phyloP scores from a whole-genome alignment of 1,140 invertebrate species.

The Lordiphosa collinella region DNA sequence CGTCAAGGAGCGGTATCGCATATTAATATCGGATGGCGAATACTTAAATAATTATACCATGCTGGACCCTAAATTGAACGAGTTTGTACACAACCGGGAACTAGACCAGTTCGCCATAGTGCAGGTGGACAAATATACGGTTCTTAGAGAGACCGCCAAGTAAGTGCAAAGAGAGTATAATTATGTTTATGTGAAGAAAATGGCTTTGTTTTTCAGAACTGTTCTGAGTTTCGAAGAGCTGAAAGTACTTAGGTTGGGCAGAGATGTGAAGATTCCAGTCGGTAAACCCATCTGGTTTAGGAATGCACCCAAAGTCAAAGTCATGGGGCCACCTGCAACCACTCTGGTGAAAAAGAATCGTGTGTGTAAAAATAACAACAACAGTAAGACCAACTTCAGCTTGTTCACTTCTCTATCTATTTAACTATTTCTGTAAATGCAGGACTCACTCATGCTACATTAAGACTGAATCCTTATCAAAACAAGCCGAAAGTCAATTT shows the following conservation, averaged over 20 bases:
- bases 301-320: conserved; percentile 49
- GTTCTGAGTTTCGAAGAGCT: conserved; percentile 91
- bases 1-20: conserved; percentile 90
- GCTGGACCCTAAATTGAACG: conserved; percentile 93
- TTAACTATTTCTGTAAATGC: conserved; percentile 15
- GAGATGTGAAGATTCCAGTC: conserved; percentile 87
- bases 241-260: conserved; percentile 85
- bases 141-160: conserved; percentile 85
- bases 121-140: conserved; percentile 87
- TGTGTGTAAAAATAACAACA: conserved; percentile 24
- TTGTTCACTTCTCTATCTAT: conserved; percentile 41
- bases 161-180: conserved; percentile 24
- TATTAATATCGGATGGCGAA: conserved; percentile 92
- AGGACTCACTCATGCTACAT: conserved; percentile 85
- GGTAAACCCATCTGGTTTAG: conserved; percentile 86
- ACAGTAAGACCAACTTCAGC: conserved; percentile 46
- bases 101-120: conserved; percentile 89
- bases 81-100: conserved; percentile 85
- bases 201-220: conserved; percentile 80
- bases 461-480: conserved; percentile 92
- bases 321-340: conserved; percentile 16
- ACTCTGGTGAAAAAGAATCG: conserved; percentile 40
- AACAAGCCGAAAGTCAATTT: conserved; percentile 97
- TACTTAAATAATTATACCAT: conserved; percentile 92
- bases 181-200: background rate